Conservation (phyloP, 2,888 invertebrate genomes). For the Lasioglossum calceatum region DNA sequence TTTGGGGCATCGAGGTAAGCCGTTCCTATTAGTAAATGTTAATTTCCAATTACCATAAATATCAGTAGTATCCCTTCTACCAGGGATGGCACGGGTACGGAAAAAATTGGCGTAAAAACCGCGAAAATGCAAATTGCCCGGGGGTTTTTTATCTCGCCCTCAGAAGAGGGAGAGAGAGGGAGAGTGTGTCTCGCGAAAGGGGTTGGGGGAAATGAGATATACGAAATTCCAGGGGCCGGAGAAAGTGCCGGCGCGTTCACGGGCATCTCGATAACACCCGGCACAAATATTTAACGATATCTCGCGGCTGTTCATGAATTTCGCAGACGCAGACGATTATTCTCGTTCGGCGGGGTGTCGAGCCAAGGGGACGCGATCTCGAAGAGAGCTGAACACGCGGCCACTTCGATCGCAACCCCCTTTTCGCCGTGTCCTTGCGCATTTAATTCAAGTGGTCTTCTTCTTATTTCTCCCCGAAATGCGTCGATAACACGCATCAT, state of each 20-base stretch:
- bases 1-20: not conserved
- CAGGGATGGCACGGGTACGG: not conserved
- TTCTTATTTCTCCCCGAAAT: not conserved
- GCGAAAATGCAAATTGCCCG: constrained; percentile 17
- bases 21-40: not conserved
- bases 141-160: not conserved
- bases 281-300: constrained; percentile 61
- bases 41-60: constrained; percentile 3
- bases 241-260: constrained; percentile 18
- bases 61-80: not conserved
- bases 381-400: not conserved
- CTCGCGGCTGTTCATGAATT: constrained; percentile 56
- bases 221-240: constrained; percentile 20
- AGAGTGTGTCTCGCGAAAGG: not conserved
- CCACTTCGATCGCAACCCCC: constrained; percentile 41
- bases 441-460: not conserved
- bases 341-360: constrained; percentile 35
- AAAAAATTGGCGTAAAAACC: not conserved
- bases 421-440: not conserved
- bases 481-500: not conserved
- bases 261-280: constrained; percentile 45
- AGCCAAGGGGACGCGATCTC: not conserved
- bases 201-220: constrained; percentile 1
- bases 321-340: constrained; percentile 57
- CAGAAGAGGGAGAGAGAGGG: not conserved